Base-by-base conservation (phyloP, 92 coral and sea anemone genomes). In the Heteractis magnifica region DNA sequence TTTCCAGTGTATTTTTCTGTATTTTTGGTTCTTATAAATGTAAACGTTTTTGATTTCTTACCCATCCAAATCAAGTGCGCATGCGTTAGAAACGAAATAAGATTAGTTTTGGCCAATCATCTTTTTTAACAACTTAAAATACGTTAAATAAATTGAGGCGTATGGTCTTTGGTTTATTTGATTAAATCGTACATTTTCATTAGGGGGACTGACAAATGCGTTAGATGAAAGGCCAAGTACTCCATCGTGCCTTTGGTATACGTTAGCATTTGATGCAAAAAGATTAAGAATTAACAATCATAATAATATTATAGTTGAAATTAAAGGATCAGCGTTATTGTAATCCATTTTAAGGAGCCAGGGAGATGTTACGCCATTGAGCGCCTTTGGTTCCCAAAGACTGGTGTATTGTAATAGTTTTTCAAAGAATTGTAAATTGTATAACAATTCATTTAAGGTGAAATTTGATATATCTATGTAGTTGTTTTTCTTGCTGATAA, bases 391-490 rank as follows among this genome's bases (percentile, higher is more conserved):
- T 2, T 62, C 70, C 70, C 26, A 76, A 44, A 76, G 56, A 53
- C 60, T n/a, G 7, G 23, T 78, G 20, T n/a, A 20, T 50, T 60
- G 52, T 79, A 56, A 56, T 6, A 4, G 20, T 4, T 18, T 80
- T 65, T 80, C 18, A 6, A 15, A 50, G 70, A 34, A 51, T 65
- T 80, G 83, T 80, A 80, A 80, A 80, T 80, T 65, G 83, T 80
- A 80, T 65, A 58, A 49, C 83, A 65, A 80, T 80, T 41, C 83
- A 80, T 48, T 11, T 23, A 48, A 64, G 83, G 83, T 80, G 83
- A 51, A 64, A 16, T 80, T 77, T 62, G 26, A 62, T 62, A 62
- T 62, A 62, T n/a, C 23, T 62, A 16, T 62, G 70, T 18, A 62
- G 70, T 62, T 62, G 11, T 62, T 18, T 62, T 62, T 7, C 70